Base-by-base conservation (phyloP, 2,113 vertebrate genomes). In the Riparia riparia region DNA sequence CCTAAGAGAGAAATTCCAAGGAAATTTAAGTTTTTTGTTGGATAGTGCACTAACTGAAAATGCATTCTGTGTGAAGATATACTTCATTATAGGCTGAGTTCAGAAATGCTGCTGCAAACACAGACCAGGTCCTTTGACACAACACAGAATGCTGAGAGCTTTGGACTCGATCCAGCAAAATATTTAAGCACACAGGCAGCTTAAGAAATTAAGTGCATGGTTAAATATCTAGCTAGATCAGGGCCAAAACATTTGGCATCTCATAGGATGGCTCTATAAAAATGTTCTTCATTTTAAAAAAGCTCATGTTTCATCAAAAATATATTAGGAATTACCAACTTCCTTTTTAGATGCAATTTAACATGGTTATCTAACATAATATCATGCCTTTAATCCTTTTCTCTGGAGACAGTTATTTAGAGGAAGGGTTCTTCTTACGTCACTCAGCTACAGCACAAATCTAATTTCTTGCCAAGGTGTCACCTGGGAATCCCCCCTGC, bases 181-280 rank as follows among this genome's bases (percentile, higher is more conserved):
- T 88, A 83, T 82, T 94, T 83, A 90, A 78, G 79, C 82, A 86
- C 76, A 73, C 14, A 31, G 88, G 41, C 68, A 86, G 68, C 56
- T 91, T 81, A 95, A 95, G 90, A 86, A 93, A 92, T 94, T 28
- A 92, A 90, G 85, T 78, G 61, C 4, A 1, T 65, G 65, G 77
- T 85, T 87, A 96, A 96, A 79, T 96, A 79, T 74, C 89, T 79
- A 73, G 64, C 71, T 81, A 93, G 79, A 95, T 68, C 65, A 53
- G n/a, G 77, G 82, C 80, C 76, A 81, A 95, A 96, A 74, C 60
- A 83, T 90, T 94, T 78, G 82, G 85, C 92, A 83, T 83, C 85
- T 92, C 57, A 53, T 45, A 92, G 57, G 86, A 92, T 71, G 81
- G 68, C 76, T 88, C 69, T 76, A 64, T 96, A 77, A 90, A 96